phyloP scores from a whole-genome alignment of 2,797 vertebrate species.

The Novumbra hubbsi region DNA sequence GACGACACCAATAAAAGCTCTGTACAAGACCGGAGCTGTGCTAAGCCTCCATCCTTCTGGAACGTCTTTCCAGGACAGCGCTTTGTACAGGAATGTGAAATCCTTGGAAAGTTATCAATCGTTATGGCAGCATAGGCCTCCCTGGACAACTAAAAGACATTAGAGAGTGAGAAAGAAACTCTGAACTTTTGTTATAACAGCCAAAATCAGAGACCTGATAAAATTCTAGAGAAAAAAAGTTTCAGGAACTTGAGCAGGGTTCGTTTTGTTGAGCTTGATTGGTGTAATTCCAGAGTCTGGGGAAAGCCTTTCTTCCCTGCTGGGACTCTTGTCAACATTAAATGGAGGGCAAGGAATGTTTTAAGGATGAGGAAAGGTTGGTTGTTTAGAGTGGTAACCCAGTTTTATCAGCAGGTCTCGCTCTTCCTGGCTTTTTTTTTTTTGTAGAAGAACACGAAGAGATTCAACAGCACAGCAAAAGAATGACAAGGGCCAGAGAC shows the following conservation, averaged over 20 bases:
- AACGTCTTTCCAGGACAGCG: background rate
- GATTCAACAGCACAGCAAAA: slow-evolving; percentile 2
- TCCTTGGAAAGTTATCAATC: slow-evolving; percentile 10
- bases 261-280: slow-evolving; percentile 6
- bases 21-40: background rate
- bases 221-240: background rate
- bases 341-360: background rate
- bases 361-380: background rate
- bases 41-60: background rate
- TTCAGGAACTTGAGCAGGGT: background rate
- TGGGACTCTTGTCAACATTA: background rate
- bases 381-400: background rate
- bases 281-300: slow-evolving; percentile 6
- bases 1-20: background rate
- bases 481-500: background rate
- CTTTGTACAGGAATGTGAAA: slow-evolving; percentile 15
- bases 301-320: background rate
- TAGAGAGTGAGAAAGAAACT: background rate
- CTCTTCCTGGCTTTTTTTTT: background rate
- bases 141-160: background rate
- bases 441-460: background rate
- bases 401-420: background rate
- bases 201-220: slow-evolving; percentile 10
- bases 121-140: slow-evolving; percentile 24
- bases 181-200: slow-evolving; percentile 27